Conservation (phyloP, 1,140 invertebrate genomes). For the Tetraneura akinire region DNA sequence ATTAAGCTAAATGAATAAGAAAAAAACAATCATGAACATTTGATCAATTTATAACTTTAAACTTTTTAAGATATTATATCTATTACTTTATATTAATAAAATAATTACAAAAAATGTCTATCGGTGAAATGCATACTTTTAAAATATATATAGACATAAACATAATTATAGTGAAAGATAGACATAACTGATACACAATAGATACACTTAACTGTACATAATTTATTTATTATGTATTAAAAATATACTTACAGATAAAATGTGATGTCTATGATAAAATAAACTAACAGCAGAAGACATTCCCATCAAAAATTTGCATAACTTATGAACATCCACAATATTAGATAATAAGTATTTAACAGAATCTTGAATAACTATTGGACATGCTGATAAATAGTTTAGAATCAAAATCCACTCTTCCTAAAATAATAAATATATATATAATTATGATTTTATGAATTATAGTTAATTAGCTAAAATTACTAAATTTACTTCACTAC, state of each 20-base stretch:
- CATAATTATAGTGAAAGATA: too few relatives aligned
- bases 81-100: too few relatives aligned
- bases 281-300: constrained; percentile 35
- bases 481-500: neutral
- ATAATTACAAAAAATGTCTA: too few relatives aligned
- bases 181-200: too few relatives aligned
- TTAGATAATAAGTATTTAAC: neutral
- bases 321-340: constrained; percentile 9
- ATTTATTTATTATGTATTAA: neutral
- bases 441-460: neutral
- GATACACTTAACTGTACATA: neutral
- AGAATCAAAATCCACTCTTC: constrained; percentile 40
- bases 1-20: too few relatives aligned
- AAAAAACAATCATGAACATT: too few relatives aligned
- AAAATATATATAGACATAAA: too few relatives aligned
- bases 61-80: too few relatives aligned
- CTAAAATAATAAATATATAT: neutral
- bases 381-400: constrained; percentile 4
- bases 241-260: constrained; percentile 13
- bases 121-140: too few relatives aligned
- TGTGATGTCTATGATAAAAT: constrained; percentile 31
- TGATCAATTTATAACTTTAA: too few relatives aligned
- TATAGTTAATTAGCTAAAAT: neutral
- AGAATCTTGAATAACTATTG: constrained; percentile 20
- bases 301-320: constrained; percentile 31